Conservation (phyloP, 2,113 vertebrate genomes). For the Microtus montanus region DNA sequence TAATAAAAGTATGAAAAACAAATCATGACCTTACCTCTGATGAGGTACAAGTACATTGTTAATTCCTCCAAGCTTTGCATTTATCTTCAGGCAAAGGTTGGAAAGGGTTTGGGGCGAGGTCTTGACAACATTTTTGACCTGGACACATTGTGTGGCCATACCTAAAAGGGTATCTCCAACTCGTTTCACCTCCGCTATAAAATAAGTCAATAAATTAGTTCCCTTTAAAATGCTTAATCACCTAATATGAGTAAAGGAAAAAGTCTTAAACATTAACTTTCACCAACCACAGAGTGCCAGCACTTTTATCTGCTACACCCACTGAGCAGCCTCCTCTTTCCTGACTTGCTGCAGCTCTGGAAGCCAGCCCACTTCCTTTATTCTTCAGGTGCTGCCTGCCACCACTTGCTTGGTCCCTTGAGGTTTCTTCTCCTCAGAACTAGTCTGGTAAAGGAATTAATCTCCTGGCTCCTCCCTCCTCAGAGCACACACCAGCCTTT, state of each 20-base stretch:
- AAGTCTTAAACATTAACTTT: not conserved
- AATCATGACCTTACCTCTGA: slow-evolving; percentile 90
- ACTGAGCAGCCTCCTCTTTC: not conserved
- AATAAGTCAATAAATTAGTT: slow-evolving; percentile 44
- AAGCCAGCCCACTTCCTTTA: not conserved
- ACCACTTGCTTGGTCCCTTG: not conserved
- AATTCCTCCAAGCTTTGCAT: slow-evolving; percentile 98
- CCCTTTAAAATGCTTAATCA: not conserved
- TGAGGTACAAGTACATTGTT: slow-evolving; percentile 99
- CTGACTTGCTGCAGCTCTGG: not conserved
- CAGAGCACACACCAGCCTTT: not conserved
- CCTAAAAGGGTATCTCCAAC: slow-evolving; percentile 98
- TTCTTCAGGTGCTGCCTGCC: not conserved
- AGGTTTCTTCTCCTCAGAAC: slow-evolving; percentile 19
- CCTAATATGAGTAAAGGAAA: not conserved
- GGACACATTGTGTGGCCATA: slow-evolving; percentile 99
- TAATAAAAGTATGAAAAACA: not conserved
- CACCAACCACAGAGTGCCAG: not conserved
- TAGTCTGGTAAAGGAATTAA: slow-evolving; percentile 21
- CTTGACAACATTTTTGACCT: slow-evolving; percentile 99
- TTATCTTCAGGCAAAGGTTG: slow-evolving; percentile 99
- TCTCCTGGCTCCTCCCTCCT: not conserved
- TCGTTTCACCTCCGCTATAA: slow-evolving; percentile 96
- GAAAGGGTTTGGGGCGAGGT: slow-evolving; percentile 98
- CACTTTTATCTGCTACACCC: not conserved